Conservation (phyloP, 2,797 vertebrate species). For the Notoglanidium macrostoma region DNA sequence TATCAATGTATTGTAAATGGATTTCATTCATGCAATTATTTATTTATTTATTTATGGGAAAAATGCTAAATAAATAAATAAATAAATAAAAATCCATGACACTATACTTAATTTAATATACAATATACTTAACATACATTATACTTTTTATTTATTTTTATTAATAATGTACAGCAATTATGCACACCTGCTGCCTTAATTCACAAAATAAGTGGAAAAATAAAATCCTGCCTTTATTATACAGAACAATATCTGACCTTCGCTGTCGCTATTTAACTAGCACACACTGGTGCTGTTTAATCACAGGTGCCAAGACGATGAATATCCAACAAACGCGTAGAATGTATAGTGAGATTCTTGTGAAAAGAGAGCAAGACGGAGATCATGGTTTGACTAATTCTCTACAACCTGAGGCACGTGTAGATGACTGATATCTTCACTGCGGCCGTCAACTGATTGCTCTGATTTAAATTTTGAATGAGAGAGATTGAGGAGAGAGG, state of each 20-base stretch:
- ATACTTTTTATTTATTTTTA: background rate
- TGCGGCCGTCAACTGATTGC: background rate
- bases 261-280: background rate
- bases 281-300: background rate
- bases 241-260: background rate
- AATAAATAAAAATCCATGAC: background rate
- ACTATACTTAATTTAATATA: too few species aligned
- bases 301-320: background rate
- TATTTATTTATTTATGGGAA: background rate
- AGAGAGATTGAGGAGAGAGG: conserved; percentile 12
- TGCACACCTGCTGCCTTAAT: background rate
- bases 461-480: conserved; percentile 39
- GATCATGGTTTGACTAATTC: conserved; percentile 27
- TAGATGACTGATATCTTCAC: conserved; percentile 24
- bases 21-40: background rate
- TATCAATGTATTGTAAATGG: background rate
- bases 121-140: too few species aligned
- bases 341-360: background rate
- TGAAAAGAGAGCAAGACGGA: background rate
- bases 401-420: conserved; percentile 16
- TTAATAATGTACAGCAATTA: background rate
- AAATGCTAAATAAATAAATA: background rate
- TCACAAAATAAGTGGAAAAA: too few species aligned
- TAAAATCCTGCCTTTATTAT: background rate
- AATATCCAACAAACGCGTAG: background rate